Conservation (phyloP, 2,797 vertebrate genomes). For the Cheirogaleus major region DNA sequence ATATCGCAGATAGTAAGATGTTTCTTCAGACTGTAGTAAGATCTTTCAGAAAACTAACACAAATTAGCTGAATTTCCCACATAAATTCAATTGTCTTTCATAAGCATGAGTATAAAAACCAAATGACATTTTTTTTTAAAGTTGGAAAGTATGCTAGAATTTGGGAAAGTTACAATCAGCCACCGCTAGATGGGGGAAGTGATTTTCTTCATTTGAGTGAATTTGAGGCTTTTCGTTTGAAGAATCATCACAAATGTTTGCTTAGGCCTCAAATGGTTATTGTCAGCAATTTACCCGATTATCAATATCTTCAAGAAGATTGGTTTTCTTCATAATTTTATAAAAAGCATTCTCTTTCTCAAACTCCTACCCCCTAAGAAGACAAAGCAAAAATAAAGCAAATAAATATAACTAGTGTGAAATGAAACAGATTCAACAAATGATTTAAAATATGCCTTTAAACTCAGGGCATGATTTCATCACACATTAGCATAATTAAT, state of each 20-base stretch:
- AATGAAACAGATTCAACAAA: background rate
- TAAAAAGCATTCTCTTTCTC: constrained; percentile 21
- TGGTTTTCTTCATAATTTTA: constrained; percentile 36
- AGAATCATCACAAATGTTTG: constrained; percentile 73
- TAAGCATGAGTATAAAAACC: background rate
- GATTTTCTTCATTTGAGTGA: constrained; percentile 82
- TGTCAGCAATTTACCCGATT: constrained; percentile 34
- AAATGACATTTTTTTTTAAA: background rate
- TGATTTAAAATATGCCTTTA: constrained; percentile 49
- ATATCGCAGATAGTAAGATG: background rate
- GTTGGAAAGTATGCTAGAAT: constrained; percentile 41
- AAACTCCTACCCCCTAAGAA: background rate
- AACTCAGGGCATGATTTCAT: constrained; percentile 13
- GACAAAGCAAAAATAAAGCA: constrained; percentile 38
- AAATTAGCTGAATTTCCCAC: background rate
- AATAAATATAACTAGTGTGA: background rate
- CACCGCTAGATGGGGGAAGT: constrained; percentile 87
- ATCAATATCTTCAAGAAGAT: constrained; percentile 32
- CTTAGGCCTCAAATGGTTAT: constrained; percentile 53
- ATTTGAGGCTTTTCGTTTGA: constrained; percentile 3
- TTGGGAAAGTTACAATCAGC: constrained; percentile 68
- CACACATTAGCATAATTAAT: constrained; percentile 34
- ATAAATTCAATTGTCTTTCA: background rate
- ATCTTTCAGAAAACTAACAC: constrained; percentile 9
- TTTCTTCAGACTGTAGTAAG: background rate